Evolutionary conservation across 2,113 vertebrate genomes (phyloP).

Genomic region (Hypomesus transpacificus): DNA sequence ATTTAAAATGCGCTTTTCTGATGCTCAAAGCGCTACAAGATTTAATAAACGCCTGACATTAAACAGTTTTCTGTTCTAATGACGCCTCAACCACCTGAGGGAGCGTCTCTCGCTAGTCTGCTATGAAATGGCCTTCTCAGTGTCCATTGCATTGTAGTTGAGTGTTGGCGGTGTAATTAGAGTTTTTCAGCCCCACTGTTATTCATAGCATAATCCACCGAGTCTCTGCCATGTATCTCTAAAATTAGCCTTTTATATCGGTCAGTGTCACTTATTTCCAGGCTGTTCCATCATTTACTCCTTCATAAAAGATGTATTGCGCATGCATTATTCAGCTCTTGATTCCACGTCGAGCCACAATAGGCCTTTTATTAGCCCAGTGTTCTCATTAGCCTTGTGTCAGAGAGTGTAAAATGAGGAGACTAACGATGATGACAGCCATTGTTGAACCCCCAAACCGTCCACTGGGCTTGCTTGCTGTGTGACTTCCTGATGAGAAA

Average conservation of each 20-base stretch:
- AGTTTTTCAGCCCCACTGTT: conserved; percentile 29
- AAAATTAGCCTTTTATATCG: conserved; percentile 53
- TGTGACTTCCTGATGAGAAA: no score
- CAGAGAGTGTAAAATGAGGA: background rate
- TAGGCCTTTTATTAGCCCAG: conserved; percentile 42
- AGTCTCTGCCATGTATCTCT: conserved; percentile 35
- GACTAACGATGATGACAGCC: conserved; percentile 17
- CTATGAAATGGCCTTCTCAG: background rate
- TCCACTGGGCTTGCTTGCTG: no score
- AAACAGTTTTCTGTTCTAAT: no score
- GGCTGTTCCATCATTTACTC: conserved; percentile 35
- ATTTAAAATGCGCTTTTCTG: no score
- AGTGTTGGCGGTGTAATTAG: background rate
- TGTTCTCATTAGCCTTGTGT: conserved; percentile 1
- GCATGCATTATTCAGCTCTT: conserved; percentile 45
- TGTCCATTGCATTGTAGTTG: background rate
- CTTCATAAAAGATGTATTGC: conserved; percentile 54
- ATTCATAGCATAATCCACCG: conserved; percentile 50
- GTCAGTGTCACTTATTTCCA: conserved; percentile 40
- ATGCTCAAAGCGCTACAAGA: no score
- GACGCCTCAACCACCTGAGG: no score
- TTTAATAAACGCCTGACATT: no score
- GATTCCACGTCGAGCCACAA: conserved; percentile 42
- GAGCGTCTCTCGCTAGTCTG: background rate
- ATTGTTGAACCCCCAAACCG: background rate